Percentiles rank a stretch among this genome's conserved stretches.
These are phyloP conservation scores for Hydrolagus affinis DNA, from an alignment of 2,113 vertebrate genomes.

Conservation along the genomic window DNA sequence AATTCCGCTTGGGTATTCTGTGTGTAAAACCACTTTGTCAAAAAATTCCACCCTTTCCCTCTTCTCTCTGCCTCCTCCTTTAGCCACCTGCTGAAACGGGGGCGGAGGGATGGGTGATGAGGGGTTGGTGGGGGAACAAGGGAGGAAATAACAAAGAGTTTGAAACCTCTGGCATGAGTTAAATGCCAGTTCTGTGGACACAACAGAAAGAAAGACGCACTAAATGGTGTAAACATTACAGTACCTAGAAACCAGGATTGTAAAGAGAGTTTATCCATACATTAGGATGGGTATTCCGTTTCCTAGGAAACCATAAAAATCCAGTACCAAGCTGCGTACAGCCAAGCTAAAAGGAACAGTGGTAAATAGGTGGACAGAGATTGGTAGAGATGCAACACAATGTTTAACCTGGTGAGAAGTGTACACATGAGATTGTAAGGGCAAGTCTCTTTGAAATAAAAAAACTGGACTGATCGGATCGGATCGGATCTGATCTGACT, in stretches of 20 bases:
- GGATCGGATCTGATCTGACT: not conserved
- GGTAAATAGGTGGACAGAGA: conserved; percentile 50
- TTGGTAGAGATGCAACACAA: conserved; percentile 59
- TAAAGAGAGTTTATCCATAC: conserved; percentile 83
- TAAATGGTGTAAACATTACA: conserved; percentile 60
- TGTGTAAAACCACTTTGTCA: too few species aligned
- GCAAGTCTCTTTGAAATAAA: conserved; percentile 32
- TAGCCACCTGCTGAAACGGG: too few species aligned
- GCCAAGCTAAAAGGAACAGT: conserved; percentile 63
- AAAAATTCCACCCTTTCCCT: too few species aligned
- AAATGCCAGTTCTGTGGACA: not conserved
- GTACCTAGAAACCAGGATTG: conserved; percentile 67
- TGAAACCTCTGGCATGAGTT: too few species aligned
- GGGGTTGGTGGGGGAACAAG: not conserved
- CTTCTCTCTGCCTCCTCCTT: too few species aligned
- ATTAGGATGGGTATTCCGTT: conserved; percentile 88
- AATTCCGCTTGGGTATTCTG: too few species aligned
- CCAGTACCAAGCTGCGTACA: conserved; percentile 79
- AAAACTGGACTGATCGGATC: not conserved
- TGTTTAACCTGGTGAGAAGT: conserved; percentile 48
- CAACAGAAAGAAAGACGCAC: not conserved
- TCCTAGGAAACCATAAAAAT: conserved; percentile 94
- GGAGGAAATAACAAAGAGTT: not conserved
- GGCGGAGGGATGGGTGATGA: too few species aligned
- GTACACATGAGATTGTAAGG: conserved; percentile 47